These are phyloP conservation scores for Scartelaos histophorus DNA, from an alignment of 2,113 vertebrate species.

Conservation along the genomic window DNA sequence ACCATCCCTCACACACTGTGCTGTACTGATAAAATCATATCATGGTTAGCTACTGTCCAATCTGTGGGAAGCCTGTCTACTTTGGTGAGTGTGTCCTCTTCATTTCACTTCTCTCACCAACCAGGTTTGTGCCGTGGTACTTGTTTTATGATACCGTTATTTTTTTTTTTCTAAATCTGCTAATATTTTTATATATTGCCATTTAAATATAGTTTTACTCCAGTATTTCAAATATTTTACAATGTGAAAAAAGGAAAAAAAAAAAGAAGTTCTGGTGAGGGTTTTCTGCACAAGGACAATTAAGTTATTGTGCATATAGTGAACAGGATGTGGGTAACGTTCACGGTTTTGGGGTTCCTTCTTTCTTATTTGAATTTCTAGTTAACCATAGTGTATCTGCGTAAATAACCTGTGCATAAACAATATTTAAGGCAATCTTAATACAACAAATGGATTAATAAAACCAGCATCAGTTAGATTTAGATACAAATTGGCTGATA, in stretches of 20 bases:
- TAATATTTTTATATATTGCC: not conserved
- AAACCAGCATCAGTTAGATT: no score
- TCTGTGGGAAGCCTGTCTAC: slow-evolving; percentile 83
- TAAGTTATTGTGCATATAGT: slow-evolving; percentile 5
- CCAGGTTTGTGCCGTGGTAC: not conserved
- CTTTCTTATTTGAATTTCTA: slow-evolving; percentile 23
- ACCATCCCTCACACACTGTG: slow-evolving; percentile 15
- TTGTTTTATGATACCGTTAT: not conserved
- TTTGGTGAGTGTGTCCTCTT: slow-evolving; percentile 76
- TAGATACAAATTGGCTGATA: no score
- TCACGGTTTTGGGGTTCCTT: slow-evolving; percentile 43
- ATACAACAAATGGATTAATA: no score
- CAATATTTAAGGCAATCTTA: not conserved
- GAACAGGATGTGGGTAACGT: slow-evolving; percentile 66
- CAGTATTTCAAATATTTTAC: not conserved
- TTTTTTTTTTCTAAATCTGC: no score
- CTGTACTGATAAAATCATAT: slow-evolving; percentile 39
- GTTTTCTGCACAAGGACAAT: slow-evolving; percentile 8
- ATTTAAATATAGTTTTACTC: not conserved
- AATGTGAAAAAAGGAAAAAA: not conserved
- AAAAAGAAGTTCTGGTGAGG: not conserved
- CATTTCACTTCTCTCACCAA: not conserved
- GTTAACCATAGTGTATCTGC: not conserved
- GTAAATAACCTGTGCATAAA: not conserved
- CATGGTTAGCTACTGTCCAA: slow-evolving; percentile 83